A percentile compares a stretch with the other conserved stretches of the same genome.
phyloP scores from a whole-genome alignment of 2,888 invertebrate species.

The Plutella xylostella region DNA sequence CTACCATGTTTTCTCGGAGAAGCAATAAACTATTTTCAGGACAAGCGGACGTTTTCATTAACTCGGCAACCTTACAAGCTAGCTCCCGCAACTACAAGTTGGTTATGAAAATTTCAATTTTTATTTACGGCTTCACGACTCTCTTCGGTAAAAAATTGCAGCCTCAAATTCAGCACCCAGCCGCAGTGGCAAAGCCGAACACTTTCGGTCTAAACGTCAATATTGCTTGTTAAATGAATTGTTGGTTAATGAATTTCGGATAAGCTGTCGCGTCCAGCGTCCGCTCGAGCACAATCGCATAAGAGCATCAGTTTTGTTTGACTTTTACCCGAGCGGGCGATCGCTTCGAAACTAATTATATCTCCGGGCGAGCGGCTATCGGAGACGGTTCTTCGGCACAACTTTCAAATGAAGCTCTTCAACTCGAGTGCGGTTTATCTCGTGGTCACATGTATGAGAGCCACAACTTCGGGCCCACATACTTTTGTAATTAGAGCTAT shows the following conservation, averaged over 20 bases:
- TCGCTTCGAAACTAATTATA: slow-evolving; percentile 56
- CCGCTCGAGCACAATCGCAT: slow-evolving; percentile 13
- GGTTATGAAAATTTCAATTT: no score
- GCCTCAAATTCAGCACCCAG: no score
- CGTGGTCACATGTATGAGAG: slow-evolving; percentile 16
- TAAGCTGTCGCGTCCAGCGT: slow-evolving; percentile 8
- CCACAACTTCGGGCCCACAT: not conserved
- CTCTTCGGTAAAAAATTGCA: no score
- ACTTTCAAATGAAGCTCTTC: slow-evolving; percentile 37
- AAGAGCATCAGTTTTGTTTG: slow-evolving; percentile 38
- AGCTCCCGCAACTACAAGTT: no score
- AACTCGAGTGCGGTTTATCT: slow-evolving; percentile 26
- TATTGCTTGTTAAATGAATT: no score
- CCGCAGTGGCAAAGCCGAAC: no score
- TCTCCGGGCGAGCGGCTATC: slow-evolving; percentile 37
- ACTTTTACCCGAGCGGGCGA: slow-evolving; percentile 35
- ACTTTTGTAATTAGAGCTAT: not conserved
- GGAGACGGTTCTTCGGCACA: slow-evolving; percentile 33
- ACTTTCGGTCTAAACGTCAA: no score
- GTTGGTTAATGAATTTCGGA: not conserved
- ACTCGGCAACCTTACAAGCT: no score
- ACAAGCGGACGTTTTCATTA: no score
- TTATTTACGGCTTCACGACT: no score
- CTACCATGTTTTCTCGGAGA: no score
- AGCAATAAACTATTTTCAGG: no score